Base-by-base conservation (phyloP, 1,140 invertebrate species). In the Brachionus asplanchnoidis region DNA sequence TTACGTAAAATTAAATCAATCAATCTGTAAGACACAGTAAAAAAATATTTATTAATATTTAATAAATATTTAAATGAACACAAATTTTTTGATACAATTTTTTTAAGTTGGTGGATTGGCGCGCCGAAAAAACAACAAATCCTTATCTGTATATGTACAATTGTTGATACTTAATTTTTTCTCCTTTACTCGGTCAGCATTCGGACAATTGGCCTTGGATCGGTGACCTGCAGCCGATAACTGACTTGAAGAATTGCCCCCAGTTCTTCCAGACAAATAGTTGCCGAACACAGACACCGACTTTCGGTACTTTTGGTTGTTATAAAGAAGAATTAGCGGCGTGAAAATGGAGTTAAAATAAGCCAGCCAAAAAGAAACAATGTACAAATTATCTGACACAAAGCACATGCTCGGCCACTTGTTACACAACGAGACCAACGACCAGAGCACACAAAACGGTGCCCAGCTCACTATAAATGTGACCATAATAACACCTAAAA, bases 301-400 rank as follows among this genome's bases (percentile, higher is more conserved):
- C 26, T 60, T 70, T 6, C 85, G 56, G 75, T 84, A 86, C 46
- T 86, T 85, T 17, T 78, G 32, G 40, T 86, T 83, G 17, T 75
- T 65, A 32, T 60, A 75, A 11, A 85, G 80, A 8, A 86, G 84
- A 53, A 86, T 50, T 11, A 86, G 46, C 14, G 85, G 85, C 23
- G 86, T 86, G 60, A 86, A 66, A 26, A 85, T 84, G 2, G 85
- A 86, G 79, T 86, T 86, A 12, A 86, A 80, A 82, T 86, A 86
- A 40, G 85, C 85, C 32, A 75, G 23, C 85, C 85, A 86, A 85
- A 86, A 86, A 6, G 85, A 77, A 17, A 82, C 46, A 44, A 85
- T 36, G 28, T 85, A 86, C 60, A 82, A 65, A 11, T 42, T 50
- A 36, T 79, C 85, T 7, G 66, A 36, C 20, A 84, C 85, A 8